These are phyloP conservation scores for Nyctibius grandis DNA, from an alignment of 2,797 vertebrate genomes.

Conservation along the genomic window DNA sequence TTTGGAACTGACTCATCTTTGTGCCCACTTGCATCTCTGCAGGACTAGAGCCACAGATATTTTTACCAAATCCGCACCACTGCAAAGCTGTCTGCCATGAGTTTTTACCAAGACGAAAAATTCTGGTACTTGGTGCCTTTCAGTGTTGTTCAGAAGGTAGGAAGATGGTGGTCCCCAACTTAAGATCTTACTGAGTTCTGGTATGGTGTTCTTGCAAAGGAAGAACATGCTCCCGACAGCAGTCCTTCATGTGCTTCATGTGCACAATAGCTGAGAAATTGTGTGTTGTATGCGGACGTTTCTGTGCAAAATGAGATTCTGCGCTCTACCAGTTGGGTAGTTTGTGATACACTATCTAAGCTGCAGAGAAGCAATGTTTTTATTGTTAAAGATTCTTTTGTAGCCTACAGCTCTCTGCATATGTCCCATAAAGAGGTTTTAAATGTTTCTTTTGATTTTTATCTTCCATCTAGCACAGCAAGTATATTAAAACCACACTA, in stretches of 20 bases:
- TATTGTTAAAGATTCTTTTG: not conserved
- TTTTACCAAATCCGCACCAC: not conserved
- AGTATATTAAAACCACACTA: not conserved
- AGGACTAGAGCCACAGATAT: not conserved
- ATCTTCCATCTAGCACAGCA: not conserved
- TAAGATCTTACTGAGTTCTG: not conserved
- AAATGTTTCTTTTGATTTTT: not conserved
- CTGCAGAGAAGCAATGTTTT: not conserved
- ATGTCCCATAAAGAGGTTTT: not conserved
- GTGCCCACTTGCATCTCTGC: not conserved
- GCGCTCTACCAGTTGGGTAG: not conserved
- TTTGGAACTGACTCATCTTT: not conserved
- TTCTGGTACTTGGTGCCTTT: not conserved
- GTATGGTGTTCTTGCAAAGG: not conserved
- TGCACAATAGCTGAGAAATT: not conserved
- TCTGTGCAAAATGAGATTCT: not conserved
- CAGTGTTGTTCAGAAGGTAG: not conserved
- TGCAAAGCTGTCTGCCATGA: not conserved
- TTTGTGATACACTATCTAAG: not conserved
- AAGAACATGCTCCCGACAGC: fast-evolving
- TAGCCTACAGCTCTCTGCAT: not conserved
- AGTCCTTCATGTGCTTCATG: not conserved
- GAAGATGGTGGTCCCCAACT: not conserved
- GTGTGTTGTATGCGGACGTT: fast-evolving
- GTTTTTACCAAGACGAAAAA: not conserved